Percentiles rank a stretch among this genome's conserved stretches.
Evolutionary conservation across 2,113 vertebrate species (phyloP).

Genomic region (Megaleporinus macrocephalus): DNA sequence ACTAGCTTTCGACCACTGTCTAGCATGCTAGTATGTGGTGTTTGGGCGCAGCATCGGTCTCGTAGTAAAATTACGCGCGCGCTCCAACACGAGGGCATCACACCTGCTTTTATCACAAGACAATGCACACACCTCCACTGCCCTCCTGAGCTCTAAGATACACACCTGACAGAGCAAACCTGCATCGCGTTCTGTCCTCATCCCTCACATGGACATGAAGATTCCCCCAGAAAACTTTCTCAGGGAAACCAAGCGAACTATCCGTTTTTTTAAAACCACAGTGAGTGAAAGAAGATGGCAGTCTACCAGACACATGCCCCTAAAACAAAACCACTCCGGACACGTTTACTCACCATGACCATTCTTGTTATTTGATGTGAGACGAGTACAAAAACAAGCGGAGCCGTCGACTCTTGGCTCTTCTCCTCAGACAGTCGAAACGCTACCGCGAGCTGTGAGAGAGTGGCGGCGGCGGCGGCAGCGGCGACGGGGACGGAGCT

Average conservation of each 20-base stretch:
- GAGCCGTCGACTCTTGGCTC: not conserved
- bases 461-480: conserved; percentile 39
- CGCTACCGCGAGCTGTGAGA: conserved; percentile 40
- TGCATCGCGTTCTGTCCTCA: conserved; percentile 33
- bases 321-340: conserved; percentile 52
- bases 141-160: conserved; percentile 25
- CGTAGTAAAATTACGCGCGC: not conserved
- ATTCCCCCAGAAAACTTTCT: not conserved
- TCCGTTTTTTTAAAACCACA: not conserved
- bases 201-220: not conserved
- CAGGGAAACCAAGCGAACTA: not conserved
- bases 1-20: no score
- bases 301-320: not conserved
- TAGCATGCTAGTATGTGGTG: no score
- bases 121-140: conserved; percentile 7
- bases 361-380: conserved; percentile 87
- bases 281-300: no score
- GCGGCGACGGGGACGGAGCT: conserved; percentile 47
- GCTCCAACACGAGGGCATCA: conserved; percentile 1
- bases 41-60: no score
- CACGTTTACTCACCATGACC: conserved; percentile 94
- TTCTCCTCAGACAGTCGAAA: not conserved
- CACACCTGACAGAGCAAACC: conserved; percentile 19
- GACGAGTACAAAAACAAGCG: conserved; percentile 63
- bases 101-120: conserved; percentile 2